These are phyloP conservation scores for Clarias pachynema DNA, from an alignment of 2,797 vertebrate genomes.

Conservation along the genomic window DNA sequence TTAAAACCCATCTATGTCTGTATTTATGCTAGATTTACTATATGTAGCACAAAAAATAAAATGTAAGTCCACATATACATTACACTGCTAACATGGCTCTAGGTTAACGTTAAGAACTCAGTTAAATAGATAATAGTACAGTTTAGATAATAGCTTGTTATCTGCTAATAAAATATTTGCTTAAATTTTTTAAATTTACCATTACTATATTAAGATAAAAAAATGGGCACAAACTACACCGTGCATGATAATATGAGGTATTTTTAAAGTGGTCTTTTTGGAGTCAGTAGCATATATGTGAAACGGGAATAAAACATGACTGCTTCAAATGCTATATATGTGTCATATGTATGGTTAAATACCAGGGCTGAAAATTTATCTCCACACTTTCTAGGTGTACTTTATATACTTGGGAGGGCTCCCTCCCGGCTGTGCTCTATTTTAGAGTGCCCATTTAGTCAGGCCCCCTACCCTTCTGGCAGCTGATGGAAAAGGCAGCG, in stretches of 20 bases:
- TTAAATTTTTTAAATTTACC: neutral
- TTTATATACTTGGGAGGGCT: conserved; percentile 59
- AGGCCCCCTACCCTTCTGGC: conserved; percentile 61
- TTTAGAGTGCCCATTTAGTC: conserved; percentile 63
- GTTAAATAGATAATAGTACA: no score
- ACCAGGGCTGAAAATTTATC: conserved; percentile 54
- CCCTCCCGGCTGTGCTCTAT: conserved; percentile 56
- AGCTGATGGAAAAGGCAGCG: conserved; percentile 62
- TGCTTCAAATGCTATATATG: conserved; percentile 46
- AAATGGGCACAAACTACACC: neutral
- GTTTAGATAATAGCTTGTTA: neutral
- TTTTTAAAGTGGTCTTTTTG: neutral
- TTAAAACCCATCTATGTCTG: neutral
- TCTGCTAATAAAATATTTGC: neutral
- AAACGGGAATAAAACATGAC: conserved; percentile 20
- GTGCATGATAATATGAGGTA: neutral
- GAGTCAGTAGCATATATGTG: neutral
- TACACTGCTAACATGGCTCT: neutral
- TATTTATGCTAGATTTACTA: neutral
- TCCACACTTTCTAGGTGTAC: conserved; percentile 55
- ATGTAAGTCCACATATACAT: neutral
- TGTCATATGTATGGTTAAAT: conserved; percentile 57
- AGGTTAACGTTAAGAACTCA: neutral
- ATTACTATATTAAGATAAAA: neutral
- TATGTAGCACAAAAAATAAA: neutral